phyloP scores from a whole-genome alignment of 1,140 invertebrate genomes.

The Harpegnathos saltator region DNA sequence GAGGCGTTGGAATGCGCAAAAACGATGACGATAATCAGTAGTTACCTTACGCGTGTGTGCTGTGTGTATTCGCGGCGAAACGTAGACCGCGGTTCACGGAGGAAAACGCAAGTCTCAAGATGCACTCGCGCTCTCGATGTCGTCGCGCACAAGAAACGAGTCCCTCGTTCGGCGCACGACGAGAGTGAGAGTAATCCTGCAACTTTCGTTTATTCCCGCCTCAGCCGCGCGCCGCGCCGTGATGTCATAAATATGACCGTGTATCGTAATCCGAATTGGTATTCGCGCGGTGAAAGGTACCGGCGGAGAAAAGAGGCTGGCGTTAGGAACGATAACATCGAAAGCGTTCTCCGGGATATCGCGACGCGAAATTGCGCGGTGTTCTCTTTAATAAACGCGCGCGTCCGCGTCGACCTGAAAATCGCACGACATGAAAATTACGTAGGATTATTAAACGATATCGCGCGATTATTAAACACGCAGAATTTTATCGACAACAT shows the following conservation, averaged over 20 bases:
- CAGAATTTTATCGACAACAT: no score
- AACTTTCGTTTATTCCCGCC: constrained; percentile 81
- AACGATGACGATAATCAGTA: constrained; percentile 1
- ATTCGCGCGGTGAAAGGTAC: constrained; percentile 75
- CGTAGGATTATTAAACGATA: no score
- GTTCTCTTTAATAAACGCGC: neutral
- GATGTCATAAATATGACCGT: constrained; percentile 81
- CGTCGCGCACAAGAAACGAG: constrained; percentile 71
- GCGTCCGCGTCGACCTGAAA: no score
- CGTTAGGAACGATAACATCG: constrained; percentile 16
- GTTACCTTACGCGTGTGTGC: neutral
- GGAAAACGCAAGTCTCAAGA: constrained; percentile 17
- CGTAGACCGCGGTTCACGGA: neutral
- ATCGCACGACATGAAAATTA: no score
- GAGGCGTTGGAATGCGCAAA: neutral
- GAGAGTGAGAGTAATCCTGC: constrained; percentile 82
- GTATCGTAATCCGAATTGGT: constrained; percentile 78
- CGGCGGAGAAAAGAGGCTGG: constrained; percentile 65
- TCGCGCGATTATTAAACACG: no score
- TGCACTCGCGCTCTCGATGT: constrained; percentile 30
- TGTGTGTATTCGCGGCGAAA: neutral
- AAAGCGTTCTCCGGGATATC: neutral
- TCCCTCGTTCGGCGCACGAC: constrained; percentile 67
- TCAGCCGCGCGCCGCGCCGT: constrained; percentile 65
- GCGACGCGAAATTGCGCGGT: neutral